Evolutionary conservation across 2,888 invertebrate species (phyloP), one percentile per base, ranked within the genome.

Genomic region (Lasioglossum villosulum): DNA sequence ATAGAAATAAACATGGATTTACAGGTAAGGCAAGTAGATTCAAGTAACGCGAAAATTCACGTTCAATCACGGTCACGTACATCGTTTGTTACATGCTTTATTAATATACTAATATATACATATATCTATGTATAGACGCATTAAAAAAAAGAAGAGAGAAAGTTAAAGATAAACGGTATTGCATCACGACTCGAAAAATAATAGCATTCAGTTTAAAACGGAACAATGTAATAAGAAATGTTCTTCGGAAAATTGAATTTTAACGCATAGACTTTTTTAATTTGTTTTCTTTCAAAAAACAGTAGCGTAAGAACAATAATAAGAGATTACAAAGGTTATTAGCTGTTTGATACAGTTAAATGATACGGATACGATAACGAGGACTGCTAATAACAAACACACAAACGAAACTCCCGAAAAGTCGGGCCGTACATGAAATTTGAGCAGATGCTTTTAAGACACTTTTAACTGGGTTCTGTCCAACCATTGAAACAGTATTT

Each of bases 1-100:
- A 84, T 93, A 93, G 89, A 77, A 89, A 89, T 92, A 86, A 90
- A 90, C 91, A 92, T 94, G 93, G 92, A 94, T 93, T 94, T 93
- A 94, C 93, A 93, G 92, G 92, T 93, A 93, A 93, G 92, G 93
- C 86, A 87, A 75, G 71, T 86, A 83, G 75, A 78, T 78, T 90
- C 88, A 89, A 90, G 89, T 88, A 88, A 90, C 66, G 80, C 66
- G 77, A 85, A 42, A 90, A 87, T 88, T 84, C 82, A 80, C 77
- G 81, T 84, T 78, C 88, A 86, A 83, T 12, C 56, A 42, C 81
- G 79, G 70, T 86, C 87, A 82, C 78, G 73, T 84, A 87, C 56
- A 84, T 83, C 86, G 68, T 87, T 88, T 83, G 82, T 89, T 89
- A 87, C 52, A 80, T 82, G 80, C 80, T 87, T 89, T 82, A 83